Base-by-base conservation (phyloP, 35 echinoderm and acorn worm species). In the Strongylocentrotus purpuratus region DNA sequence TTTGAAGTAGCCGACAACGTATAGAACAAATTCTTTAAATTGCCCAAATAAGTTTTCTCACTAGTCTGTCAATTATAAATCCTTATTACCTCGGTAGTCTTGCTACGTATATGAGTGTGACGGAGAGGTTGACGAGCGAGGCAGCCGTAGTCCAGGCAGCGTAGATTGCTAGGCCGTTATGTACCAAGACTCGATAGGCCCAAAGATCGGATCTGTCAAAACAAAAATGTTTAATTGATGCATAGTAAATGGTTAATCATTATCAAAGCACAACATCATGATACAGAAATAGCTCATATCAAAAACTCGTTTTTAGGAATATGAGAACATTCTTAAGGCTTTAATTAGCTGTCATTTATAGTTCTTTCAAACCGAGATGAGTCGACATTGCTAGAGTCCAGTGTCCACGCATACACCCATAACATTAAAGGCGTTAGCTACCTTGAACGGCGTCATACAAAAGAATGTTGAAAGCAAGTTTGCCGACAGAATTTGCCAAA, bases 151-250 rank as follows among this genome's bases (percentile, higher is more conserved):
- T 58, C 46, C 48, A 93, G 5, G 91, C 31, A 31, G 91, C 48
- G 31, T 93, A 93, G 46, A 93, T 93, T 0, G 91, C 91, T 7
- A 93, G 91, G n/a, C 91, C 91, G 13, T 93, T 93, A 22, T 93
- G 91, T 7, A 93, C 31, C 91, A 93, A 46, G 22, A 93, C 31
- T 13, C 91, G 91, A 32, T 93, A 55, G 25, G 46, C 45, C 91
- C 91, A 93, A 5, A 93, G 48, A 46, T 93, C 91, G 14, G 48
- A 58, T 32, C 91, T 93, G 20, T 47, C 13, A 4, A 91, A 91
- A n/a, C 9, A 28, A 13, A 41, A 41, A 41, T 41, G 35, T 41
- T 41, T 91, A 33, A 55, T 55, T 55, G 50, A 2, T 55, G 15
- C 15, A 55, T 0, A 14, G 10, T 55, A 55, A 55, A 55, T 10